These are phyloP conservation scores for Fabriciana adippe DNA, from an alignment of 2,888 invertebrate genomes.

Conservation along the genomic window DNA sequence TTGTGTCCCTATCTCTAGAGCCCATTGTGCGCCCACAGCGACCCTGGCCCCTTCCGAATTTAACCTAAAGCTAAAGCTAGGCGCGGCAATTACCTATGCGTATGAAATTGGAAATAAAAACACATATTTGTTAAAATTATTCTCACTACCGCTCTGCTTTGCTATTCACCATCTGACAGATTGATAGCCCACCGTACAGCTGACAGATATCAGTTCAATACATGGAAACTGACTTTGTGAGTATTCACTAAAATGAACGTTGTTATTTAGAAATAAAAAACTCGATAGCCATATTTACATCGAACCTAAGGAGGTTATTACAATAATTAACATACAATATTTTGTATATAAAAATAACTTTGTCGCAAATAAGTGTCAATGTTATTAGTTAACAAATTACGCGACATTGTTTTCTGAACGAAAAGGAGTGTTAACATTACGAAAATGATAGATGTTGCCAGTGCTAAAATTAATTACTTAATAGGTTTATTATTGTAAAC, in stretches of 20 bases:
- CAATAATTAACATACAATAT: conserved; percentile 5
- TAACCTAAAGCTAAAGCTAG: conserved; percentile 56
- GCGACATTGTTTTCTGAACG: conserved; percentile 35
- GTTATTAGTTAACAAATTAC: conserved; percentile 34
- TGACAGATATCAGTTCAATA: conserved; percentile 47
- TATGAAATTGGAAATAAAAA: conserved; percentile 68
- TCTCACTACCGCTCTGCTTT: conserved; percentile 74
- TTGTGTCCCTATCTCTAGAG: conserved; percentile 86
- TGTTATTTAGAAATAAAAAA: background rate
- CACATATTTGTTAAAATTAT: conserved; percentile 74
- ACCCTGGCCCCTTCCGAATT: conserved; percentile 47
- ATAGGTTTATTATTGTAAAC: too few species aligned
- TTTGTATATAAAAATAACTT: conserved; percentile 29
- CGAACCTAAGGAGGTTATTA: background rate
- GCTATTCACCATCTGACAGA: conserved; percentile 59
- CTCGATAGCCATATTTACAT: background rate
- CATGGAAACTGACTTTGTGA: conserved; percentile 5
- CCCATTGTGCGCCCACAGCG: conserved; percentile 77
- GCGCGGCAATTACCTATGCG: conserved; percentile 67
- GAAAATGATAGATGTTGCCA: background rate
- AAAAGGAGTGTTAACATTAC: background rate
- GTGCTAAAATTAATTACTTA: background rate
- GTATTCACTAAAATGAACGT: conserved; percentile 2
- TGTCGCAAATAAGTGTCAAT: conserved; percentile 30
- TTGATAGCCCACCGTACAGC: conserved; percentile 47